phyloP scores from a whole-genome alignment of 2,113 vertebrate genomes.

The Toxostoma redivivum region DNA sequence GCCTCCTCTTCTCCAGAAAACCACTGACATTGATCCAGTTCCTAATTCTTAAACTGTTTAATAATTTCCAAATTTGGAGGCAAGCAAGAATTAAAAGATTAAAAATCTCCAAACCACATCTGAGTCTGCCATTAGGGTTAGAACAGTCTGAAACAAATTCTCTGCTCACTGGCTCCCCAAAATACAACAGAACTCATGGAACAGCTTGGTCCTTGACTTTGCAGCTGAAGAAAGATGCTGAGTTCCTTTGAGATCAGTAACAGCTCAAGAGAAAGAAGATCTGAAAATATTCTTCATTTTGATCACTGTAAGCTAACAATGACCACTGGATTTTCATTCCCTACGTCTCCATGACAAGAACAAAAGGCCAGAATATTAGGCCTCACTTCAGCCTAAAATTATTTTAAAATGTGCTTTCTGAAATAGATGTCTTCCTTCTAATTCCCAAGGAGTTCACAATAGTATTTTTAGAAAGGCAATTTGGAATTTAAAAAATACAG shows the following conservation, averaged over 20 bases:
- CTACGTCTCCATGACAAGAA: not conserved
- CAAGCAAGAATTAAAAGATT: not conserved
- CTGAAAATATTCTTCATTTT: not conserved
- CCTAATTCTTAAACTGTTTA: not conserved
- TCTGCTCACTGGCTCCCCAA: not conserved
- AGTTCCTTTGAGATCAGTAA: not conserved
- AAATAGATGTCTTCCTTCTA: not conserved
- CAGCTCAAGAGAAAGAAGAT: not conserved
- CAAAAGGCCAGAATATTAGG: conserved; percentile 13
- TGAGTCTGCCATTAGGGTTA: not conserved
- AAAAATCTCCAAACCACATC: not conserved
- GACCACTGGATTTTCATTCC: not conserved
- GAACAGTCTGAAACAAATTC: not conserved
- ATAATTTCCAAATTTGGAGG: not conserved
- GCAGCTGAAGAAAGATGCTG: not conserved
- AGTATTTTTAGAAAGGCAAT: conserved; percentile 37
- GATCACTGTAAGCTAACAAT: not conserved
- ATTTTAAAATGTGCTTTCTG: not conserved
- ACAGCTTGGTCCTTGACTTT: not conserved
- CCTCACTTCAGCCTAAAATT: not conserved
- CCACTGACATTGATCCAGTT: not conserved
- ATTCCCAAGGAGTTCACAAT: conserved; percentile 16
- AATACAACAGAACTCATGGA: not conserved
- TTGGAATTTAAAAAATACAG: conserved; percentile 40
- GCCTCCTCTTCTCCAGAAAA: not conserved